These are phyloP conservation scores for Eilema sororculum DNA, from an alignment of 2,888 invertebrate genomes.

Conservation along the genomic window DNA sequence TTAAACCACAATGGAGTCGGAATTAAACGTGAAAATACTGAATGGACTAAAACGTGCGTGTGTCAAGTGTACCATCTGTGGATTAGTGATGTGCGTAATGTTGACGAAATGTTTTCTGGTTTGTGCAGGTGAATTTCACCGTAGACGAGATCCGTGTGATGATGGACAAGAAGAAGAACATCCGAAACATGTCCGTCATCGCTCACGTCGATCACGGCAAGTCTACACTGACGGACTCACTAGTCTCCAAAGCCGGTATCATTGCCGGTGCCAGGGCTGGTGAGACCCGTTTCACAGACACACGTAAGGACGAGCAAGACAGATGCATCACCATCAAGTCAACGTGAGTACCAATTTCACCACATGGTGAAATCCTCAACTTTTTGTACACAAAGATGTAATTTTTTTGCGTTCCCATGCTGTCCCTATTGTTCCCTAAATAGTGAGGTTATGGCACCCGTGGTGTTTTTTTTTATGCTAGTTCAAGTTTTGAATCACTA, in stretches of 20 bases:
- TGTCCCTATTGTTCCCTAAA: constrained; percentile 42
- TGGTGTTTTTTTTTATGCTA: not conserved
- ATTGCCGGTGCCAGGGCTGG: constrained; percentile 99
- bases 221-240: constrained; percentile 99
- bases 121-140: constrained; percentile 99
- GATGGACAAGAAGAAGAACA: constrained; percentile 99
- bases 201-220: constrained; percentile 99
- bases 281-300: constrained; percentile 99
- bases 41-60: constrained; percentile 73
- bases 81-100: constrained; percentile 64
- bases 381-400: constrained; percentile 38
- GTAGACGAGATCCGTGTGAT: constrained; percentile 99
- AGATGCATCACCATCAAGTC: constrained; percentile 99
- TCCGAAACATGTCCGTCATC: constrained; percentile 99
- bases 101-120: constrained; percentile 72
- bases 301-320: constrained; percentile 99
- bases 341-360: constrained; percentile 91
- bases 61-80: constrained; percentile 68
- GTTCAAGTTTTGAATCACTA: not conserved
- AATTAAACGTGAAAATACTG: constrained; percentile 17
- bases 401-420: constrained; percentile 20
- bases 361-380: constrained; percentile 62
- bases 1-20: not conserved
- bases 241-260: constrained; percentile 99
- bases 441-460: constrained; percentile 21